Percentiles rank a stretch among this genome's conserved stretches.
These are phyloP conservation scores for Drosophila trichaetosa DNA, from an alignment of 2,888 invertebrate genomes.

Conservation along the genomic window DNA sequence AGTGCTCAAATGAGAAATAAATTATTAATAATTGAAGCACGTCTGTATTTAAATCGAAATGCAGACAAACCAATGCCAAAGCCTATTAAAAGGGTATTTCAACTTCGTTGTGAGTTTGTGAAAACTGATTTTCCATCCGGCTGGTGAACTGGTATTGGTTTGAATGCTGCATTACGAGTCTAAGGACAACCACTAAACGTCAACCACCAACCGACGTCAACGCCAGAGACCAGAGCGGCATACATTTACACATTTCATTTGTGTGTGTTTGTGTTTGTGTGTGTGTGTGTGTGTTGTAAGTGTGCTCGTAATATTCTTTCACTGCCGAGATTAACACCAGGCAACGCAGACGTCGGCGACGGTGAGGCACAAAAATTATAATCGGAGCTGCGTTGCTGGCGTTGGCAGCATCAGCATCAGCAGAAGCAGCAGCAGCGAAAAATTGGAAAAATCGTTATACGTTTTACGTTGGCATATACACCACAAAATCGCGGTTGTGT, in stretches of 20 bases:
- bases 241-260: slow-evolving; percentile 53
- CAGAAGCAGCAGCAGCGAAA: slow-evolving; percentile 41
- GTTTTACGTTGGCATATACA: slow-evolving; percentile 52
- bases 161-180: slow-evolving; percentile 65
- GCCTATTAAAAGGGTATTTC: neutral
- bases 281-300: slow-evolving; percentile 30
- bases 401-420: slow-evolving; percentile 24
- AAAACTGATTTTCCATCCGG: neutral
- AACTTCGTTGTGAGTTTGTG: neutral
- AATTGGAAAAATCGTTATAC: slow-evolving; percentile 77
- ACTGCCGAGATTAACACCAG: slow-evolving; percentile 62
- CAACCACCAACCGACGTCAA: slow-evolving; percentile 71
- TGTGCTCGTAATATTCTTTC: slow-evolving; percentile 61
- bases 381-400: slow-evolving; percentile 46
- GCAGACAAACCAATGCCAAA: neutral
- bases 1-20: neutral
- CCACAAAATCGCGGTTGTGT: slow-evolving; percentile 70
- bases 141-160: slow-evolving; percentile 43
- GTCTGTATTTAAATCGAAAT: neutral
- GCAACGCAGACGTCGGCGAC: slow-evolving; percentile 37
- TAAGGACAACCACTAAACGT: slow-evolving; percentile 79
- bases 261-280: slow-evolving; percentile 10
- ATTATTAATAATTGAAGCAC: neutral
- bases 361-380: slow-evolving; percentile 63
- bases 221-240: slow-evolving; percentile 55